Percentiles rank a stretch among this genome's conserved stretches.
These are phyloP conservation scores for Porites cylindrica DNA, from an alignment of 92 coral and sea anemone genomes.

Conservation along the genomic window DNA sequence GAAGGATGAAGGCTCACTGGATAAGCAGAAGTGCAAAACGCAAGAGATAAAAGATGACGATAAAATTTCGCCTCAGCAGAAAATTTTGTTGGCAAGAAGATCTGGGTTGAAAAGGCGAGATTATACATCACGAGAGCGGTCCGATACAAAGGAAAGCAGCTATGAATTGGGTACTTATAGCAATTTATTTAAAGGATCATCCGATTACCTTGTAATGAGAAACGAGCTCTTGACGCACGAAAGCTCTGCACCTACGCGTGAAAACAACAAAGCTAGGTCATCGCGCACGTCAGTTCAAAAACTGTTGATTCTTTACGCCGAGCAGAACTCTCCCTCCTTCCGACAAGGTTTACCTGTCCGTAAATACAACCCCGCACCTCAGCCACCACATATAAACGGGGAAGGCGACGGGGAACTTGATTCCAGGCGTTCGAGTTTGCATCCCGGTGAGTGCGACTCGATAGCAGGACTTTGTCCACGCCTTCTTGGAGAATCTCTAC, in stretches of 20 bases:
- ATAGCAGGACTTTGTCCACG: conserved; percentile 6
- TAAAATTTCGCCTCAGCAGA: background rate
- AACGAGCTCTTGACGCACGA: background rate
- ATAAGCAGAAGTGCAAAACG: conserved; percentile 25
- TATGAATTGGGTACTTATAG: background rate
- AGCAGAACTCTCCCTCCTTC: conserved; percentile 77
- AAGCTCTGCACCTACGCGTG: background rate
- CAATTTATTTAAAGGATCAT: background rate
- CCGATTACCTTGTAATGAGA: background rate
- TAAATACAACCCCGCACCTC: conserved; percentile 51
- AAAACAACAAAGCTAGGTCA: background rate
- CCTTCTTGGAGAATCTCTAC: conserved; percentile 51
- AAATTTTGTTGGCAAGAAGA: background rate
- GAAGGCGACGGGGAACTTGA: conserved; percentile 3
- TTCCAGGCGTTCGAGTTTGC: conserved; percentile 16
- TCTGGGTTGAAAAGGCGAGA: conserved; percentile 7
- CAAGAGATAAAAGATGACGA: background rate
- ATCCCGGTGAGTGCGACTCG: conserved; percentile 19
- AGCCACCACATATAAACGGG: conserved; percentile 46
- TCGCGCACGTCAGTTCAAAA: conserved; percentile 63
- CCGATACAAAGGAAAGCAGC: background rate
- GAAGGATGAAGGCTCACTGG: conserved; percentile 47
- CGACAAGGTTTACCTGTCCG: conserved; percentile 69
- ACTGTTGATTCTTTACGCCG: conserved; percentile 71
- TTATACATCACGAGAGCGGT: background rate